Evolutionary conservation across 2,888 invertebrate species (phyloP), one percentile per base, ranked within the genome.

Genomic region (Cerceris rybyensis): DNA sequence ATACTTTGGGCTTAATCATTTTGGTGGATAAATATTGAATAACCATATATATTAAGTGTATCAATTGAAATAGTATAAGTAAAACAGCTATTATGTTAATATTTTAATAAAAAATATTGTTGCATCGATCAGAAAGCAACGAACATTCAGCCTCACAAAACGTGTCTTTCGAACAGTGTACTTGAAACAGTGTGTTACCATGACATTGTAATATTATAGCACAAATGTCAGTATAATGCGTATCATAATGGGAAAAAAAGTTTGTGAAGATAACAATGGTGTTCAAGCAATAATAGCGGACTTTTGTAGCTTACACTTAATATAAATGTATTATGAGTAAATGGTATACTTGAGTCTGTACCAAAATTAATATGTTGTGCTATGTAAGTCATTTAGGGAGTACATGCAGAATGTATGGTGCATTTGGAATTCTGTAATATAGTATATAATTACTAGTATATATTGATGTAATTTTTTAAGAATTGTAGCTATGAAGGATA

Each of bases 101-200:
- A 91, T 92, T 92, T 91, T 91, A 91, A 90, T 91, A 91, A 90
- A 87, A 86, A 81, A 83, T 80, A 83, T 86, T 88, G 88, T 89
- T 88, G 89, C 88, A 88, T 87, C 85, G 86, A 88, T 85, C 86
- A 85, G 80, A 85, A 86, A 84, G 89, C 88, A 88, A 88, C 86
- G 87, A 86, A 82, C 81, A 84, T 88, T 86, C 78, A 89, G 84
- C 88, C 88, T 89, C 87, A 86, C 78, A 81, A 88, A 89, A 88
- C 81, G 87, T 90, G 89, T 90, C 88, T 90, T 90, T 90, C 85
- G 86, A 87, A 88, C 81, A 83, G 85, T 78, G 78, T 83, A 81
- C 74, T 73, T 75, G 75, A 75, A 80, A 70, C 59, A 69, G 74
- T 84, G 77, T 84, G 72, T 78, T 75, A 83, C 75, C 76, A 76